A percentile compares a stretch with the other conserved stretches of the same genome.
These are phyloP conservation scores for Ctenopoma kingsleyae DNA, from an alignment of 2,797 vertebrate genomes.

Conservation along the genomic window DNA sequence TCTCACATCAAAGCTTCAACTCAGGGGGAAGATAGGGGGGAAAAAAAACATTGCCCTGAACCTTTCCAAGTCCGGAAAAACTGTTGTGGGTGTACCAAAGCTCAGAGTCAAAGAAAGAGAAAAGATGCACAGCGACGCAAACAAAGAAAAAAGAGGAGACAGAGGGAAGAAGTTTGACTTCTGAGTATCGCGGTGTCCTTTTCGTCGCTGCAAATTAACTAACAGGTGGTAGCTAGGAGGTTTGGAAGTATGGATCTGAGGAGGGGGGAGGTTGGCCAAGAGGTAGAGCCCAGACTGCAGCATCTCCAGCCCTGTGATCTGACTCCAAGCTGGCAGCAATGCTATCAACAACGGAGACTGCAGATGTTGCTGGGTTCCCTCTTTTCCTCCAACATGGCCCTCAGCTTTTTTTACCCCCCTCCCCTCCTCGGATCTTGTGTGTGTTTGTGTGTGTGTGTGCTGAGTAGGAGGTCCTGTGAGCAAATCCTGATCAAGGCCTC, in stretches of 20 bases:
- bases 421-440: slow-evolving; percentile 36
- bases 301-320: slow-evolving; percentile 86
- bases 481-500: slow-evolving; percentile 81
- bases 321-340: slow-evolving; percentile 87
- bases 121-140: slow-evolving; percentile 41
- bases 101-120: slow-evolving; percentile 42
- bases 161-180: slow-evolving; percentile 71
- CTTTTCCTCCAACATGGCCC: slow-evolving; percentile 85
- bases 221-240: slow-evolving; percentile 89
- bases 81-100: slow-evolving; percentile 60
- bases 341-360: slow-evolving; percentile 88
- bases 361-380: slow-evolving; percentile 87
- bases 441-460: slow-evolving; percentile 63
- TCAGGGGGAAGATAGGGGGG: slow-evolving; percentile 64
- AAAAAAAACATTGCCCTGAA: slow-evolving; percentile 62
- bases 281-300: slow-evolving; percentile 85
- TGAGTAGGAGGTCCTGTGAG: slow-evolving; percentile 78
- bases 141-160: slow-evolving; percentile 52
- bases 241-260: slow-evolving; percentile 86
- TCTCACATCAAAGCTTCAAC: slow-evolving; percentile 81
- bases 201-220: slow-evolving; percentile 81
- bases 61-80: slow-evolving; percentile 74
- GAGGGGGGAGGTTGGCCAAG: slow-evolving; percentile 80
- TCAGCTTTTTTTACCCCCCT: slow-evolving; percentile 75
- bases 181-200: slow-evolving; percentile 82